Percentiles rank a stretch among this genome's conserved stretches.
Evolutionary conservation across 35 echinoderm and acorn worm genomes (phyloP).

Genomic region (Stichopus chloronotus): DNA sequence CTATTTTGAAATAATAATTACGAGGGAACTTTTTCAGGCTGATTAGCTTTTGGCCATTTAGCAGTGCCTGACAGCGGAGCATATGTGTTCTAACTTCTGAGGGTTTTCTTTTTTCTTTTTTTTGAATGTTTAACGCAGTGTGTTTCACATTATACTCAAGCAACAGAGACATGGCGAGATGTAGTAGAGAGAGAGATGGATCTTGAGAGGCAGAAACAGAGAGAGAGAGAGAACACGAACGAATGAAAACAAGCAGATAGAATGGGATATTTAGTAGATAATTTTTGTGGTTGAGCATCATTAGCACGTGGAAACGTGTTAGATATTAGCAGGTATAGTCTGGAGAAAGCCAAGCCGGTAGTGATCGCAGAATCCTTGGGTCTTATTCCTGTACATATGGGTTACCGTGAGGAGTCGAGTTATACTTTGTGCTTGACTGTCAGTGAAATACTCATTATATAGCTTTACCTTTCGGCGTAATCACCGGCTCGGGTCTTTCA

Average conservation of each 20-base stretch:
- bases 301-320: background rate
- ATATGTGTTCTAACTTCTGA: slow-evolving; percentile 29
- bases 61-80: slow-evolving; percentile 31
- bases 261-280: background rate
- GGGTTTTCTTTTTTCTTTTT: background rate
- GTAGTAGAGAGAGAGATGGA: background rate
- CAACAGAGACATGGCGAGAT: background rate
- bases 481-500: no score
- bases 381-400: no score
- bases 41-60: slow-evolving; percentile 48
- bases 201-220: background rate
- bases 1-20: slow-evolving; percentile 57
- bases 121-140: background rate
- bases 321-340: background rate
- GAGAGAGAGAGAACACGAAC: background rate
- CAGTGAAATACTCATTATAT: no score
- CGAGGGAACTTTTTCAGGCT: slow-evolving; percentile 32
- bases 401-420: no score
- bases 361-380: no score
- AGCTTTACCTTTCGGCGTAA: no score
- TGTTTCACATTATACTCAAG: slow-evolving; percentile 29
- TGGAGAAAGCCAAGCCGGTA: no score
- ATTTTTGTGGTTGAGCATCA: background rate
- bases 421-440: no score
- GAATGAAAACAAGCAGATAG: no score